These are phyloP conservation scores for Troilus luridus DNA, from an alignment of 2,888 invertebrate genomes.

Conservation along the genomic window DNA sequence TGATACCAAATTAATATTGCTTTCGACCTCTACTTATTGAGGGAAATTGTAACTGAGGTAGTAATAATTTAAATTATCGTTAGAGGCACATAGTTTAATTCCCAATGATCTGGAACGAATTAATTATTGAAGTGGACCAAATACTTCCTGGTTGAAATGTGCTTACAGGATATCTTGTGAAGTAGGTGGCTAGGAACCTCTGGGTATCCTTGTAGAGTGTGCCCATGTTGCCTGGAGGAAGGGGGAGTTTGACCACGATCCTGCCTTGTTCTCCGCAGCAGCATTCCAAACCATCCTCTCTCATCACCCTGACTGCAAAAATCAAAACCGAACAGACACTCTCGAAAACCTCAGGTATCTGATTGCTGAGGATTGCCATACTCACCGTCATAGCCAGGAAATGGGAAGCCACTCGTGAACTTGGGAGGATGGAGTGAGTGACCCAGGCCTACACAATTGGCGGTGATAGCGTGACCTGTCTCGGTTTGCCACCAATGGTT, in stretches of 20 bases:
- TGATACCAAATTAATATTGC: too few species aligned
- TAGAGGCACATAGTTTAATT: too few species aligned
- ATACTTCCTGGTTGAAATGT: background rate
- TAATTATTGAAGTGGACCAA: background rate
- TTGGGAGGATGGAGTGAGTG: conserved; percentile 80
- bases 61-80: too few species aligned
- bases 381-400: conserved; percentile 90
- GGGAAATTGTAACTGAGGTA: too few species aligned
- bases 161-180: conserved; percentile 85
- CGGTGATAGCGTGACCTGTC: conserved; percentile 91
- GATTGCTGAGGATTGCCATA: conserved; percentile 57
- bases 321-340: background rate
- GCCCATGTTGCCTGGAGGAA: conserved; percentile 90
- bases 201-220: conserved; percentile 88
- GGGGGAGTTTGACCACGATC: conserved; percentile 85
- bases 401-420: conserved; percentile 86
- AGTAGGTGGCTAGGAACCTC: conserved; percentile 85
- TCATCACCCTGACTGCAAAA: conserved; percentile 76
- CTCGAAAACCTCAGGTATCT: too few species aligned
- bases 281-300: conserved; percentile 80
- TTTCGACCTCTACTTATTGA: too few species aligned
- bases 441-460: conserved; percentile 84
- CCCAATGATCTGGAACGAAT: too few species aligned
- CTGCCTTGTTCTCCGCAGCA: conserved; percentile 83
- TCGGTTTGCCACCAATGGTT: conserved; percentile 99